Base-by-base conservation (phyloP, 30 jellyfish, hydroid and myxozoan genomes). In the Phacellophora camtschatica region DNA sequence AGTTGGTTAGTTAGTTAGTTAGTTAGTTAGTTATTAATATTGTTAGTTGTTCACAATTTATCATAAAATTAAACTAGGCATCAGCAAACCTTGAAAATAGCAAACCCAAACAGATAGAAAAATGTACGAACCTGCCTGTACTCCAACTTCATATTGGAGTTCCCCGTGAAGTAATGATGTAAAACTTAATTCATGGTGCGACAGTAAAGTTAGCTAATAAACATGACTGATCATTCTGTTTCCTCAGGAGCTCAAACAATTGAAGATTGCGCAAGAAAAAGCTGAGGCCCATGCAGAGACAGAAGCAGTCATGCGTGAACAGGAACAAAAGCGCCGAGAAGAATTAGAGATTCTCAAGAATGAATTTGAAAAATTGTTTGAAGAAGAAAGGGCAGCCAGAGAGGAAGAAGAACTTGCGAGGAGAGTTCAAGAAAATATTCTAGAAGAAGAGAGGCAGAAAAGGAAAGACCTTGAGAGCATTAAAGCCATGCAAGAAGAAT, bases 301-400 rank as follows among this genome's bases (percentile, higher is more conserved):
- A 36, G 99, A 94, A 69, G 96, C 99, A 1, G 99, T 95, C 19
- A 4, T 94, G 95, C 65, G 74, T 35, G 99, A 94, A 55, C 97
- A 94, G 42, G 99, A 94, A 62, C 83, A 93, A 57, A 94, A 83
- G 36, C 95, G 99, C 7, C 75, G 97, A 3, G 97, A 83, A 55
- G 99, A 86, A 20, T 56, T 94, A 43, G 99, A 94, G 48, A 29
- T 28, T 64, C 48, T 94, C 23, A 94, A 86, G 64, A 91, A 50
- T 10, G 99, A 94, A 59, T 94, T 87, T 71, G 99, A 94, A 58
- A 75, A 43, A 30, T 77, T 94, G 11, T 87, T 94, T 22, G 97
- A 82, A 23, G 97, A 77, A 2, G 99, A 94, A 57, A 77, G 83
- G 29, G 63, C 66, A 34, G 99, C 99, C 3, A 42, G 99, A 28